phyloP scores from a whole-genome alignment of 2,888 invertebrate genomes.

The Balanococcus diminutus region DNA sequence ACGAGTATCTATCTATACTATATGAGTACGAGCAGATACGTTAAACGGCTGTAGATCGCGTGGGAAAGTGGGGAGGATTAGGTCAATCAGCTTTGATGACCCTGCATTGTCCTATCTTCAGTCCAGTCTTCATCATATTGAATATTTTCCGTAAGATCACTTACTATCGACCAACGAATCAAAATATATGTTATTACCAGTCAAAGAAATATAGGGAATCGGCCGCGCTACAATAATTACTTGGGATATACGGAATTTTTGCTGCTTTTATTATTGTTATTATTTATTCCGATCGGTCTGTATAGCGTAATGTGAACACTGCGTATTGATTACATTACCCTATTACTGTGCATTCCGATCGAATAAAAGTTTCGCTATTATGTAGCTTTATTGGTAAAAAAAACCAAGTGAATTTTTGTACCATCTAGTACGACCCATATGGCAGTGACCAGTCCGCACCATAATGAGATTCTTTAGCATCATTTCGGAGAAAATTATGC shows the following conservation, averaged over 20 bases:
- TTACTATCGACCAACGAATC: constrained; percentile 52
- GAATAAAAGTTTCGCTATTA: constrained; percentile 41
- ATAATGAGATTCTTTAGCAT: not conserved
- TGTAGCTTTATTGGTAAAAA: not conserved
- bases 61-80: constrained; percentile 55
- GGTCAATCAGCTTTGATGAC: constrained; percentile 55
- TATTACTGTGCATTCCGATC: constrained; percentile 28
- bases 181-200: constrained; percentile 53
- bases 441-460: not conserved
- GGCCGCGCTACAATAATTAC: constrained; percentile 52
- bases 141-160: constrained; percentile 51
- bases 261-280: constrained; percentile 50
- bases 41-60: constrained; percentile 54
- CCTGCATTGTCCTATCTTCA: constrained; percentile 52
- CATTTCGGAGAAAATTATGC: not conserved
- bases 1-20: not conserved
- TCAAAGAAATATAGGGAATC: constrained; percentile 40
- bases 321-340: too few species aligned
- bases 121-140: constrained; percentile 49
- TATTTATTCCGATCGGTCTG: constrained; percentile 31
- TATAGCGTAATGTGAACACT: constrained; percentile 45
- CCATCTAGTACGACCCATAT: not conserved
- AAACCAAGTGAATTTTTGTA: constrained; percentile 21
- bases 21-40: not conserved
- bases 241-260: constrained; percentile 46